These are phyloP conservation scores for Microcebus jonahi DNA, from an alignment of 2,113 vertebrate species.

Conservation along the genomic window DNA sequence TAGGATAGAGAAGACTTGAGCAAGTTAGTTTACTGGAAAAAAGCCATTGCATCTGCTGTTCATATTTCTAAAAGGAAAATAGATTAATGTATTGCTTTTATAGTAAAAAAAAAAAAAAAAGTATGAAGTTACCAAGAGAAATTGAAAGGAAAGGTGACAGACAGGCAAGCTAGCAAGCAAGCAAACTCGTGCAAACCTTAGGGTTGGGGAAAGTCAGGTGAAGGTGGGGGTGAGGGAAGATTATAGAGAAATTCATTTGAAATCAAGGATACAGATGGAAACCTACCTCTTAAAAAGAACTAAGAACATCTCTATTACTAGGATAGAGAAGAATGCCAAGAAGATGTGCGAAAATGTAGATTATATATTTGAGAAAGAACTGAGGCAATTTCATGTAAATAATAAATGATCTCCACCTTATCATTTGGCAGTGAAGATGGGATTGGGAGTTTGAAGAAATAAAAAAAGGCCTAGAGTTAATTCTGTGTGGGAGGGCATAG, in stretches of 20 bases:
- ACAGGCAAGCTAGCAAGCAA: neutral
- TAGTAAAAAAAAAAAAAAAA: neutral
- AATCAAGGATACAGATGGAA: neutral
- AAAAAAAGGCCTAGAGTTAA: conserved; percentile 12
- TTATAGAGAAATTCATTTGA: conserved; percentile 44
- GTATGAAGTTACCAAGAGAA: conserved; percentile 1
- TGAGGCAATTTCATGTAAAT: neutral
- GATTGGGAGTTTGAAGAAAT: neutral
- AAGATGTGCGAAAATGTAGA: neutral
- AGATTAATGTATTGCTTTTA: neutral
- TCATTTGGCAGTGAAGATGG: conserved; percentile 26
- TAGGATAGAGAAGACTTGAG: neutral
- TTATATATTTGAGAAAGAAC: neutral
- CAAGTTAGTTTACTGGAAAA: neutral
- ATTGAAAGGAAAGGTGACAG: neutral
- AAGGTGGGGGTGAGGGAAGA: neutral
- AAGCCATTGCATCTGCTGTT: neutral
- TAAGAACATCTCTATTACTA: neutral
- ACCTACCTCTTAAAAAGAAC: neutral
- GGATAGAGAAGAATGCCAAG: neutral
- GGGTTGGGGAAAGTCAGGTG: neutral
- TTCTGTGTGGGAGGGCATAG: neutral
- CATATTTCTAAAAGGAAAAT: conserved; percentile 49
- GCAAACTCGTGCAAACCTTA: neutral
- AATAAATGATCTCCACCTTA: neutral